These are phyloP conservation scores for Oryzias celebensis DNA, from an alignment of 2,113 vertebrate species.

Conservation along the genomic window DNA sequence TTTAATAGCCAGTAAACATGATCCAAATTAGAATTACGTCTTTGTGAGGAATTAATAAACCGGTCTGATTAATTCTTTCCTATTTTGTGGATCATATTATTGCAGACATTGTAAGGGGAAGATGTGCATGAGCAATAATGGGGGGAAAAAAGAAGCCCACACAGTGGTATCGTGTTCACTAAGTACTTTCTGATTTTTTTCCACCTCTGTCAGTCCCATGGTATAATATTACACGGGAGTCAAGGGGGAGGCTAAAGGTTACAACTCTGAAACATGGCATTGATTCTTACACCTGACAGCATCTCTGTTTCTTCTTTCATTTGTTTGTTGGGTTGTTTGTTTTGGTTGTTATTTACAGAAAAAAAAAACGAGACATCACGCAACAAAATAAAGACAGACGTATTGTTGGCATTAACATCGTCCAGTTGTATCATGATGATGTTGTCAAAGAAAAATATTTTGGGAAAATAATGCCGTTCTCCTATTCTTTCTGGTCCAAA, in stretches of 20 bases:
- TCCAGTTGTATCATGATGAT: neutral
- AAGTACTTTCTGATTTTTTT: constrained; percentile 75
- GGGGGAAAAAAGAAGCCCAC: constrained; percentile 46
- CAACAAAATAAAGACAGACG: constrained; percentile 7
- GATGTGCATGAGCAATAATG: constrained; percentile 65
- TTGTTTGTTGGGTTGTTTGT: constrained; percentile 27
- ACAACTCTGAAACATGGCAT: constrained; percentile 75
- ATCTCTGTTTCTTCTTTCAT: constrained; percentile 35
- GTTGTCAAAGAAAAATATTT: constrained; percentile 45
- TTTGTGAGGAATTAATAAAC: constrained; percentile 52
- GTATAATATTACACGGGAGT: constrained; percentile 73
- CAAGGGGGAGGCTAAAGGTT: constrained; percentile 79
- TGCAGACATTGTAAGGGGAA: constrained; percentile 40
- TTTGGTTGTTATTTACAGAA: constrained; percentile 3
- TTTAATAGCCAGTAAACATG: constrained; percentile 33
- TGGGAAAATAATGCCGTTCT: constrained; percentile 36
- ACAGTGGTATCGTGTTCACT: constrained; percentile 67
- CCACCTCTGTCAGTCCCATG: constrained; percentile 69
- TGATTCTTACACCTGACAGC: constrained; percentile 79
- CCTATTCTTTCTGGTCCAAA: constrained; percentile 67
- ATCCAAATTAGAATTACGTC: constrained; percentile 38
- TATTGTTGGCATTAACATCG: constrained; percentile 9
- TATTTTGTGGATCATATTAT: constrained; percentile 62
- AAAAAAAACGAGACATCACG: neutral
- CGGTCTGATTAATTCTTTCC: constrained; percentile 45